phyloP scores from a whole-genome alignment of 2,797 vertebrate species.

The Tragelaphus oryx region DNA sequence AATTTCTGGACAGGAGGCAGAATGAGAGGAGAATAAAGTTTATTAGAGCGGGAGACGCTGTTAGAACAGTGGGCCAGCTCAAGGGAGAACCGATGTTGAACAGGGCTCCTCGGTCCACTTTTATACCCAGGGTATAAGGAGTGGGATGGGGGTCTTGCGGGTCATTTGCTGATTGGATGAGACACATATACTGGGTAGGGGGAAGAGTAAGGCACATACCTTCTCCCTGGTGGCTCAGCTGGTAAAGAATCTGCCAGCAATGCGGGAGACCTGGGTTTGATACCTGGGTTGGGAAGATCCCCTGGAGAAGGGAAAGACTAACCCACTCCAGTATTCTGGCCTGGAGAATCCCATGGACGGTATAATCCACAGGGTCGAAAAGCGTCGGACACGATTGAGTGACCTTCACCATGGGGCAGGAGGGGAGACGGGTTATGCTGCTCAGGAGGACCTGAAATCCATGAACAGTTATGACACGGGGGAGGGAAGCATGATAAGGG shows the following conservation, averaged over 20 bases:
- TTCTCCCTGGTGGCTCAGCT: background rate
- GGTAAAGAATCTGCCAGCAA: background rate
- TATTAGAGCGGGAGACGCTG: background rate
- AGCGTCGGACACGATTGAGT: background rate
- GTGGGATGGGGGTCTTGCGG: background rate
- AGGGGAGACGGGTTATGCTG: background rate
- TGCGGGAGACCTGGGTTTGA: background rate
- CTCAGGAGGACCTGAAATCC: background rate
- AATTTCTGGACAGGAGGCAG: background rate
- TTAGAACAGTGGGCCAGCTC: background rate
- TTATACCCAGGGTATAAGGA: background rate
- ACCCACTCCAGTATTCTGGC: background rate
- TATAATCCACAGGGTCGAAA: background rate
- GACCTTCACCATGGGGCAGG: background rate
- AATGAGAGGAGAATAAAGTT: background rate
- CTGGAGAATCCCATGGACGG: background rate
- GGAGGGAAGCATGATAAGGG: background rate
- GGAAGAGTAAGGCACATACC: background rate
- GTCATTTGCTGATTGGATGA: background rate
- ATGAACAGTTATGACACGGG: rapidly evolving
- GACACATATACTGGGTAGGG: background rate
- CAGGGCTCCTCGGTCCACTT: background rate
- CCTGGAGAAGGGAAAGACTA: background rate
- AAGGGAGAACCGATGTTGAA: rapidly evolving
- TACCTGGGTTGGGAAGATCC: background rate